Evolutionary conservation across 2,888 invertebrate genomes (phyloP), one percentile per base, ranked within the genome.

Genomic region (Adineta ricciae): DNA sequence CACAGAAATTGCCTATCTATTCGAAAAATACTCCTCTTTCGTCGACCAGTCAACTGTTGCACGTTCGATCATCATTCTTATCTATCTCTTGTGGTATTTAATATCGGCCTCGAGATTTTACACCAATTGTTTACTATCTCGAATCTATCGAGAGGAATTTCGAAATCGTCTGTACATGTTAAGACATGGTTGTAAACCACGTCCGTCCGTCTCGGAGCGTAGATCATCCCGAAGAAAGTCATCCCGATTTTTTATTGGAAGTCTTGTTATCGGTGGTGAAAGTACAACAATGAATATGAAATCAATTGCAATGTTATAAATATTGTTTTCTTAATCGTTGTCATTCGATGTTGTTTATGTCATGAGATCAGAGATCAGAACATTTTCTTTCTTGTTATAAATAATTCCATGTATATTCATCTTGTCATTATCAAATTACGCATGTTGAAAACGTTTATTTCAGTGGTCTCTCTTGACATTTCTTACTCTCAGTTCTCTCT

Each of bases 101-200:
- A 78, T 78, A 78, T 78, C 78, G n/a, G 78, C 78, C 38, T 41
- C 73, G 41, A 38, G 78, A 41, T 78, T 78, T 41, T 78, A 78
- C 41, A 78, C 78, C 3, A 78, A 78, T 78, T 78, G 78, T 78
- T 41, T 78, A 41, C n/a, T 78, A 78, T 78, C 78, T 11, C 78
- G 78, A 2, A 78, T 78, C 2, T 78, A 78, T 78, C 78, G 78
- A 19, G 78, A 78, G 41, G 78, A 78, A 78, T 78, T 78, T 41
- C 36, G 41, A 78, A 41, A 78, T 78, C 78, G 78, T 78, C n/a
- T 78, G 11, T n/a, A 78, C 41, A 41, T 21, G 9, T 78, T 78
- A 41, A 41, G 41, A n/a, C 8, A 41, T 78, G 78, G 78, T 41
- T 78, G 78, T 78, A 78, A 78, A 78, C 19, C 78, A 41, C 41